Evolutionary conservation across 2,888 invertebrate species (phyloP).

Genomic region (Spilarctia lutea): DNA sequence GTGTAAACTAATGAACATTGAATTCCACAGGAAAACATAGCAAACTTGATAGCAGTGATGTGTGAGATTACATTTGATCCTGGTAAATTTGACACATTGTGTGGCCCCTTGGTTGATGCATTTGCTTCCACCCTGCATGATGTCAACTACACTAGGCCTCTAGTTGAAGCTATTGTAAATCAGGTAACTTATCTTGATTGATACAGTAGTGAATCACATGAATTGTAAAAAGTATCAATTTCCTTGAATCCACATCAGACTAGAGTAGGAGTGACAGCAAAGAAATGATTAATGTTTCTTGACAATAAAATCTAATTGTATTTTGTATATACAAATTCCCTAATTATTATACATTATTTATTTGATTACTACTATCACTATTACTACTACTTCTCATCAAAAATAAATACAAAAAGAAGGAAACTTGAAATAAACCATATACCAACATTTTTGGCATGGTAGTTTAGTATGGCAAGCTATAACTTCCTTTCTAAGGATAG

Average conservation of each 20-base stretch:
- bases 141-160: constrained; percentile 86
- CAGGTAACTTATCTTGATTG: constrained; percentile 67
- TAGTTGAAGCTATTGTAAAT: constrained; percentile 89
- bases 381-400: too few relatives aligned
- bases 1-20: constrained; percentile 28
- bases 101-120: constrained; percentile 89
- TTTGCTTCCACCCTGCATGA: constrained; percentile 89
- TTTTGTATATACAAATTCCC: background rate
- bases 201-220: too few relatives aligned
- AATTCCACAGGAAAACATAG: constrained; percentile 78
- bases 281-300: background rate
- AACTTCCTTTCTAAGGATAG: too few relatives aligned
- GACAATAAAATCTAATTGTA: background rate
- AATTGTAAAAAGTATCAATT: too few relatives aligned
- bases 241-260: background rate
- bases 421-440: too few relatives aligned
- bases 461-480: too few relatives aligned
- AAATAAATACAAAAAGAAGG: too few relatives aligned
- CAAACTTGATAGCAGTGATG: constrained; percentile 90
- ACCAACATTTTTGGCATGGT: too few relatives aligned
- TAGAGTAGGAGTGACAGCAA: background rate
- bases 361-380: too few relatives aligned
- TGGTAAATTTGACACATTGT: constrained; percentile 91
- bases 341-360: background rate
- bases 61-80: constrained; percentile 92